These are phyloP conservation scores for Telenomus remus DNA, from an alignment of 1,140 invertebrate genomes.

Conservation along the genomic window DNA sequence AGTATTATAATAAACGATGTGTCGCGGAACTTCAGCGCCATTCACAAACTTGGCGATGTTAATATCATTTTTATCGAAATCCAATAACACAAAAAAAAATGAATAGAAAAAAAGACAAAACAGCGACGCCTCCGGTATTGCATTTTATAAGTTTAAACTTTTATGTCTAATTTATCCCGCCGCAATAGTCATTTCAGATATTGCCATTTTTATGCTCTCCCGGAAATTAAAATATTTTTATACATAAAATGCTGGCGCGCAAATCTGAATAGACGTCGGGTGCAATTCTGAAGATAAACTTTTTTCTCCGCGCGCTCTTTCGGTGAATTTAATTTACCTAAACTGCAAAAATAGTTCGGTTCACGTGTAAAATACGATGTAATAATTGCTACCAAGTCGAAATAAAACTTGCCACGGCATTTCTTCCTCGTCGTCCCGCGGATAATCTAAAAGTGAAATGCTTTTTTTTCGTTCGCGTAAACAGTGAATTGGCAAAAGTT, in stretches of 20 bases:
- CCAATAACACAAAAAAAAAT: background rate
- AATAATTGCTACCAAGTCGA: too few relatives aligned
- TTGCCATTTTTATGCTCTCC: background rate
- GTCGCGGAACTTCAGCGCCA: too few relatives aligned
- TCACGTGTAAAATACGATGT: too few relatives aligned
- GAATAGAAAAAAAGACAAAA: background rate
- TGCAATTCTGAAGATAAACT: background rate
- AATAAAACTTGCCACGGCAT: too few relatives aligned
- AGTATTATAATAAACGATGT: too few relatives aligned
- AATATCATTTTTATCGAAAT: slow-evolving; percentile 1
- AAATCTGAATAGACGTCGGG: background rate
- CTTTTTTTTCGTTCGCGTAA: too few relatives aligned
- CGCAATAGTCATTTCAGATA: background rate
- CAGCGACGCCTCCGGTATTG: background rate
- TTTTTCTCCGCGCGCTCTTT: background rate
- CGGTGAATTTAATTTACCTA: too few relatives aligned
- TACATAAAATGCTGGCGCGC: background rate
- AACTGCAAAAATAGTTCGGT: too few relatives aligned
- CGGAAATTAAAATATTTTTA: slow-evolving; percentile 1
- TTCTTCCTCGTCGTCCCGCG: too few relatives aligned
- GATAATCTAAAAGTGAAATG: too few relatives aligned
- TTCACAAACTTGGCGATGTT: background rate
- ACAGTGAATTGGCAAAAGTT: too few relatives aligned
- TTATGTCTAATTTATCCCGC: background rate
- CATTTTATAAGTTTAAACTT: slow-evolving; percentile 2